phyloP scores from a whole-genome alignment of 2,888 invertebrate genomes.

The Caenorhabditis sp. region DNA sequence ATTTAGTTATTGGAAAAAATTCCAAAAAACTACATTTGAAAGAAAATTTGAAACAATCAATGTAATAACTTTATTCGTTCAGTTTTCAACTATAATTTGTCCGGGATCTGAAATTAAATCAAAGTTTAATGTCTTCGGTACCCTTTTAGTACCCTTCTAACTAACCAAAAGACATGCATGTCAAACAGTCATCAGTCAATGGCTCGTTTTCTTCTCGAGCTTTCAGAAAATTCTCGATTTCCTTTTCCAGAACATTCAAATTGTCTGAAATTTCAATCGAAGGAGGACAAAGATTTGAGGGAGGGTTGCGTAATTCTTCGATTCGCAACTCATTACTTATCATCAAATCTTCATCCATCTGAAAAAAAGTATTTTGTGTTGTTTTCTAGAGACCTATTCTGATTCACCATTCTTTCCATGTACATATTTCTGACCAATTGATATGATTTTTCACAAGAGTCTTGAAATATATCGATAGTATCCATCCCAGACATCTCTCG shows the following conservation, averaged over 20 bases:
- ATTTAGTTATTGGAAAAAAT: too few species aligned
- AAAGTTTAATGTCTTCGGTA: too few species aligned
- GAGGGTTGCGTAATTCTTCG: neutral
- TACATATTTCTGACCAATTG: neutral
- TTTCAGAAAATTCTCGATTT: neutral
- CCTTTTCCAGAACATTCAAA: neutral
- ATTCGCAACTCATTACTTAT: constrained; percentile 9
- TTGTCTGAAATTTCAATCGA: too few species aligned
- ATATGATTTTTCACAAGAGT: neutral
- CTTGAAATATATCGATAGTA: neutral
- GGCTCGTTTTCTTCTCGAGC: neutral
- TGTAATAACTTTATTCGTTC: too few species aligned
- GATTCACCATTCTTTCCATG: neutral
- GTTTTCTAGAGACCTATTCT: neutral
- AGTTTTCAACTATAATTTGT: too few species aligned
- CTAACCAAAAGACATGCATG: too few species aligned
- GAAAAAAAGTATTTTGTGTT: constrained; percentile 2
- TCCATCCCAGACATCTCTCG: neutral
- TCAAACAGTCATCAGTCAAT: neutral
- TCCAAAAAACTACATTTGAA: too few species aligned
- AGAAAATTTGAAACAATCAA: too few species aligned
- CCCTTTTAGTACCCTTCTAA: too few species aligned
- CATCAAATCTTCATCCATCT: constrained; percentile 26
- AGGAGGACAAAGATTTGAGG: neutral
- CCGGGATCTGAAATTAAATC: too few species aligned